Evolutionary conservation across 2,797 vertebrate genomes (phyloP).

Genomic region (Morus bassanus): DNA sequence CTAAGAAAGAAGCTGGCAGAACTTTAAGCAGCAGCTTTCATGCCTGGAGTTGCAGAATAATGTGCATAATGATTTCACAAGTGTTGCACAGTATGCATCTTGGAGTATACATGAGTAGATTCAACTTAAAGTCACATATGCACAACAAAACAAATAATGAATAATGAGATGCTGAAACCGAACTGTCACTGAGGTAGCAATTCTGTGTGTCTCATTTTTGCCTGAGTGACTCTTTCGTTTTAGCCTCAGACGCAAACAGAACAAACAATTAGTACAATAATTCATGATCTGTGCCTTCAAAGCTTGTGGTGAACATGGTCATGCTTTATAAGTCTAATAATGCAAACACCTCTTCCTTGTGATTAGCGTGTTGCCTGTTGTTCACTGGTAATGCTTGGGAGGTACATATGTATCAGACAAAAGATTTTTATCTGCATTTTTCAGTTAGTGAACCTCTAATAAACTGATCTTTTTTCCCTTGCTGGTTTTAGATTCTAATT

Average conservation of each 20-base stretch:
- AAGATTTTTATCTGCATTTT: slow-evolving; percentile 71
- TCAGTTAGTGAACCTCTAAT: slow-evolving; percentile 73
- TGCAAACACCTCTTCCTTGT: slow-evolving; percentile 69
- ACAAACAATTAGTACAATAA: slow-evolving; percentile 83
- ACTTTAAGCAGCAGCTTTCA: slow-evolving; percentile 49
- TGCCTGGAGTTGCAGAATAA: slow-evolving; percentile 57
- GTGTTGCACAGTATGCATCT: slow-evolving; percentile 67
- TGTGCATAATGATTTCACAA: slow-evolving; percentile 61
- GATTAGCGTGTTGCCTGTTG: slow-evolving; percentile 72
- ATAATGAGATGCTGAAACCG: slow-evolving; percentile 78
- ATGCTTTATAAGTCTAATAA: slow-evolving; percentile 73
- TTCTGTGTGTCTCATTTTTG: slow-evolving; percentile 79
- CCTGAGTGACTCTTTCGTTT: slow-evolving; percentile 79
- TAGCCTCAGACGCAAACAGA: slow-evolving; percentile 80
- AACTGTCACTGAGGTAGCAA: slow-evolving; percentile 76
- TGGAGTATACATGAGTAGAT: slow-evolving; percentile 63
- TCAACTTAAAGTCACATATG: slow-evolving; percentile 78
- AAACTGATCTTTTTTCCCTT: slow-evolving; percentile 71
- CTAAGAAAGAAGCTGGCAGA: slow-evolving; percentile 23
- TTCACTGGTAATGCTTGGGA: slow-evolving; percentile 31
- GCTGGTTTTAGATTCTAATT: slow-evolving; percentile 76
- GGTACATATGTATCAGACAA: slow-evolving; percentile 48
- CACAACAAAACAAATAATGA: slow-evolving; percentile 80
- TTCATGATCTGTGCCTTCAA: slow-evolving; percentile 79
- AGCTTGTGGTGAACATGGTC: slow-evolving; percentile 73